These are phyloP conservation scores for Erythrolamprus reginae DNA, from an alignment of 2,113 vertebrate species.

Conservation along the genomic window DNA sequence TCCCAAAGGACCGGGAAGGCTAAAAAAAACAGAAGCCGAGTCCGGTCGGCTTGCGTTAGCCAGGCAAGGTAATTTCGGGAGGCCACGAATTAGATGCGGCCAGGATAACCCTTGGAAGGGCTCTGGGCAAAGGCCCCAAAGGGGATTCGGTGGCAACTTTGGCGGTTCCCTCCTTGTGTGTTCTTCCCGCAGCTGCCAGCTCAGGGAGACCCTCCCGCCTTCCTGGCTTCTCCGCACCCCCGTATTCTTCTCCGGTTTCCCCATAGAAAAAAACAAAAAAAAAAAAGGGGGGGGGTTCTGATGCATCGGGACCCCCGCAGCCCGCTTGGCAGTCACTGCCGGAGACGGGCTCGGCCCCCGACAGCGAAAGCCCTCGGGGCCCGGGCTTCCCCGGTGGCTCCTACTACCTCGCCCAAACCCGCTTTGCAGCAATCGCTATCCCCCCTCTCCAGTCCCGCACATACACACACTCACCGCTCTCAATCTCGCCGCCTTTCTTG, in stretches of 20 bases:
- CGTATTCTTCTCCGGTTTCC: no score
- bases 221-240: not conserved
- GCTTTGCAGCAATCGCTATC: not conserved
- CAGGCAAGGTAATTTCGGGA: not conserved
- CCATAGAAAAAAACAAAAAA: not conserved
- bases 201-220: not conserved
- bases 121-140: not conserved
- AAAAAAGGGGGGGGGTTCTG: not conserved
- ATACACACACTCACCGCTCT: constrained; percentile 76
- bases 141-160: not conserved
- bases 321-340: not conserved
- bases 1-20: not conserved
- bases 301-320: no score
- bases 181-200: not conserved
- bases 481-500: constrained; percentile 87
- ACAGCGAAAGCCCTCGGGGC: not conserved
- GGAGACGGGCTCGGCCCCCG: not conserved
- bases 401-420: not conserved
- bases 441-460: no score
- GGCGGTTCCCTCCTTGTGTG: not conserved
- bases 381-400: not conserved
- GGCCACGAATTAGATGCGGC: not conserved
- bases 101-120: not conserved
- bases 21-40: not conserved
- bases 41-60: not conserved